Conservation (phyloP, 2,797 vertebrate genomes). For the Parauchenoglanis ngamensis region DNA sequence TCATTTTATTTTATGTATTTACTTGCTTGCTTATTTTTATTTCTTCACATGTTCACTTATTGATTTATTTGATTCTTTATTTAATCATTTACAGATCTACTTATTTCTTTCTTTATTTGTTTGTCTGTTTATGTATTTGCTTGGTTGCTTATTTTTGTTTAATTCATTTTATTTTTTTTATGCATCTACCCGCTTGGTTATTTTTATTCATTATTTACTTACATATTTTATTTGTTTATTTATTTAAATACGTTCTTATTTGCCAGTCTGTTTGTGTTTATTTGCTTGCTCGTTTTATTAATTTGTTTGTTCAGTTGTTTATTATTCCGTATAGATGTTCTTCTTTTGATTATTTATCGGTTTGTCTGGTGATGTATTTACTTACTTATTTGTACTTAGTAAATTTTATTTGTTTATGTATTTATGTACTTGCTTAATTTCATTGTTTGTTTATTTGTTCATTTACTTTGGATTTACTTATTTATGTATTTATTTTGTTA, state of each 20-base stretch:
- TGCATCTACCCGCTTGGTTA: neutral
- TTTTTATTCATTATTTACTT: neutral
- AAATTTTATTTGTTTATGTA: neutral
- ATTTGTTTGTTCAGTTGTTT: neutral
- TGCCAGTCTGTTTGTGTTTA: neutral
- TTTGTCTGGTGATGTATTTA: neutral
- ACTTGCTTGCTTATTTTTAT: neutral
- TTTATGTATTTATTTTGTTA: neutral
- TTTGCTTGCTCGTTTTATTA: neutral
- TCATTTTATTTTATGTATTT: neutral
- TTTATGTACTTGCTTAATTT: too few species aligned
- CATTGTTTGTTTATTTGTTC: neutral
- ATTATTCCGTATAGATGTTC: neutral
- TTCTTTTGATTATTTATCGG: neutral
- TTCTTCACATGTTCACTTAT: neutral
- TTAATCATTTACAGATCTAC: neutral
- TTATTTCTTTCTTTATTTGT: neutral
- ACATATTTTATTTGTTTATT: neutral
- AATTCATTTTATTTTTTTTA: neutral
- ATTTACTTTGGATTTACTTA: neutral
- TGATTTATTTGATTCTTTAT: neutral
- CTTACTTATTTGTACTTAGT: neutral
- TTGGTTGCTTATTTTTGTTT: neutral
- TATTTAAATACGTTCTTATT: neutral
- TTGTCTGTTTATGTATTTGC: neutral